phyloP scores from a whole-genome alignment of 1,140 invertebrate genomes.

The Gryllus bimaculatus region DNA sequence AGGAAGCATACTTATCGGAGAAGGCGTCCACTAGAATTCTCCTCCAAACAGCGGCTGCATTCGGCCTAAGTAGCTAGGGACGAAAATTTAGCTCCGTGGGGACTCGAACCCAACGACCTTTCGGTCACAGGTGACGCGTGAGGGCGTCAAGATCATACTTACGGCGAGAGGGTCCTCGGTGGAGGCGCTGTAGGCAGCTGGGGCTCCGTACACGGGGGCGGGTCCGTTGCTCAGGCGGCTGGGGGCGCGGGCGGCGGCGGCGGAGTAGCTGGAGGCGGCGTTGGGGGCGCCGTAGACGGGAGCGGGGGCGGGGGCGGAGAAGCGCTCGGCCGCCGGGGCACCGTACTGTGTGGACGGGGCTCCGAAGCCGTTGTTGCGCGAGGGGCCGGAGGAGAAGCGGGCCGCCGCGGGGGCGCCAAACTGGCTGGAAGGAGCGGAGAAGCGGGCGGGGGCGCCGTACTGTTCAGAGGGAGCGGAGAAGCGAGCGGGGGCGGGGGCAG shows the following conservation, averaged over 20 bases:
- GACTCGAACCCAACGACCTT: too few species aligned
- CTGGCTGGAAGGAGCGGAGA: background rate
- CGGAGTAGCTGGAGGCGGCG: background rate
- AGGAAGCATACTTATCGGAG: too few species aligned
- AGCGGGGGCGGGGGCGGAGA: background rate
- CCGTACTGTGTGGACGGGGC: background rate
- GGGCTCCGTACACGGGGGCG: background rate
- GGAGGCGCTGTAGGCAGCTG: background rate
- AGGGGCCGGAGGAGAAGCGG: background rate
- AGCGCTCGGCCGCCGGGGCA: background rate
- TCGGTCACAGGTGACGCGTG: too few species aligned
- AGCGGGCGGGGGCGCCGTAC: background rate
- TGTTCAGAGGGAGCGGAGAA: background rate
- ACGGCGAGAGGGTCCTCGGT: background rate
- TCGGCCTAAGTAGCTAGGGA: too few species aligned
- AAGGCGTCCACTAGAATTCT: too few species aligned
- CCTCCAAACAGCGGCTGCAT: too few species aligned
- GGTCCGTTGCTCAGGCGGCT: too few species aligned
- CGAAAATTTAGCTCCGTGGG: too few species aligned
- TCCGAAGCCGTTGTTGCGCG: background rate
- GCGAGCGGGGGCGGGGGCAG: too few species aligned
- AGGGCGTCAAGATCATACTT: background rate
- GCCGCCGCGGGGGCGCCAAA: too few species aligned
- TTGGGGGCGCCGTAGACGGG: background rate
- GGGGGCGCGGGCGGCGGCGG: too few species aligned